Evolutionary conservation across 2,888 invertebrate genomes (phyloP), one percentile per base, ranked within the genome.

Genomic region (Patella pellucida): DNA sequence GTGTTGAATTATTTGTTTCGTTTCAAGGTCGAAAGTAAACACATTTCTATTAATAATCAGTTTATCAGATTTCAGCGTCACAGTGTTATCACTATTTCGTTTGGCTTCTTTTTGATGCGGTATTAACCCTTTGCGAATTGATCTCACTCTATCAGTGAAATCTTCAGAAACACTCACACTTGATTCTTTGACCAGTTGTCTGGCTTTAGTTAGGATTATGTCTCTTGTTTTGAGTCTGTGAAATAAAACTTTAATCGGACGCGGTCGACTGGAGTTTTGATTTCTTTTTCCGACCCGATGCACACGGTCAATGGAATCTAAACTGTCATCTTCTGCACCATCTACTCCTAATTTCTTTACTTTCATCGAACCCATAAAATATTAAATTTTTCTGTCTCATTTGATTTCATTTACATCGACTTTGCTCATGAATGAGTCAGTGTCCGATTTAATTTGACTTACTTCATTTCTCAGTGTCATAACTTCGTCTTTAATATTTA

Each of bases 131-230:
- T 41, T 41, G 41, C 41, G 41, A n/a, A 56, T 15, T 16, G 15
- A 14, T 56, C 16, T 56, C 56, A 56, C 14, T 56, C 16, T 56
- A 9, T 56, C 7, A 56, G 56, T 56, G 16, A 56, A 56, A 19
- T 56, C 56, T 56, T 56, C 56, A 14, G 56, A 56, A 56, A 56
- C 56, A 56, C 41, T 41, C 41, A 41, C 56, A 56, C 19, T 56
- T 56, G 56, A 56, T 56, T 56, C 56, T 56, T 56, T 56, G 56
- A 56, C 19, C 56, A 56, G 56, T 56, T 56, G 56, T 56, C 56
- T 56, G n/a, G 56, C 56, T 56, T 56, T 56, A 56, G 4, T n/a
- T 16, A 56, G 16, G 56, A 56, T 56, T 56, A 56, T 56, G 56
- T 56, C 56, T 56, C 56, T 56, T 56, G 56, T 56, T 56, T 56